Conservation (phyloP, 1,140 invertebrate genomes). For the Apocrypta bakeri region DNA sequence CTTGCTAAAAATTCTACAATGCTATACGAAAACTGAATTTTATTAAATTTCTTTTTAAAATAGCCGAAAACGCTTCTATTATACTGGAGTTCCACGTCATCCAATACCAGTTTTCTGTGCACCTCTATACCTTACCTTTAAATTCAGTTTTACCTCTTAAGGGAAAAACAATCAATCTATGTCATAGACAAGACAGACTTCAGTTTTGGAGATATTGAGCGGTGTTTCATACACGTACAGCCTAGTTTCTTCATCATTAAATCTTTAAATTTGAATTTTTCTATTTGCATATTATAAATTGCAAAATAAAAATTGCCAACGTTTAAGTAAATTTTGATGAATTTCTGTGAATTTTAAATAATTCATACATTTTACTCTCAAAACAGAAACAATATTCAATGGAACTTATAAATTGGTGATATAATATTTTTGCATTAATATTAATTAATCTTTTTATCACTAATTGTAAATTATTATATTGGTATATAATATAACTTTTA, state of each 20-base stretch:
- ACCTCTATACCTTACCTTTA: neutral
- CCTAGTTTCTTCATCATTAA: neutral
- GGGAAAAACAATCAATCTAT: slow-evolving; percentile 20
- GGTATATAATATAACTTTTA: too few species aligned
- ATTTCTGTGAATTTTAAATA: too few species aligned
- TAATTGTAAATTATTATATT: too few species aligned
- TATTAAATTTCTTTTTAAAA: slow-evolving; percentile 14
- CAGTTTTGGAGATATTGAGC: slow-evolving; percentile 6
- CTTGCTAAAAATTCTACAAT: neutral
- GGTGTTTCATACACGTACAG: neutral
- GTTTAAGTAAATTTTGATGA: too few species aligned
- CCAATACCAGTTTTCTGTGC: neutral
- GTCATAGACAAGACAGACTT: neutral
- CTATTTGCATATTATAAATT: too few species aligned
- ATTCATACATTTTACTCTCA: too few species aligned
- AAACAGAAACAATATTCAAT: too few species aligned
- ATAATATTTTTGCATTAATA: too few species aligned
- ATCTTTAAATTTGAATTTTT: neutral
- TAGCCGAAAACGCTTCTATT: neutral
- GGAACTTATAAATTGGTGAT: too few species aligned
- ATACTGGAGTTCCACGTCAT: neutral
- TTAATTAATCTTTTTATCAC: too few species aligned
- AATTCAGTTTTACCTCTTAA: slow-evolving; percentile 15
- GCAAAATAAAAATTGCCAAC: too few species aligned
- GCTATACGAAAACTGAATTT: neutral